Conservation (phyloP, 2,888 invertebrate genomes). For the Ochropleura leucogaster region DNA sequence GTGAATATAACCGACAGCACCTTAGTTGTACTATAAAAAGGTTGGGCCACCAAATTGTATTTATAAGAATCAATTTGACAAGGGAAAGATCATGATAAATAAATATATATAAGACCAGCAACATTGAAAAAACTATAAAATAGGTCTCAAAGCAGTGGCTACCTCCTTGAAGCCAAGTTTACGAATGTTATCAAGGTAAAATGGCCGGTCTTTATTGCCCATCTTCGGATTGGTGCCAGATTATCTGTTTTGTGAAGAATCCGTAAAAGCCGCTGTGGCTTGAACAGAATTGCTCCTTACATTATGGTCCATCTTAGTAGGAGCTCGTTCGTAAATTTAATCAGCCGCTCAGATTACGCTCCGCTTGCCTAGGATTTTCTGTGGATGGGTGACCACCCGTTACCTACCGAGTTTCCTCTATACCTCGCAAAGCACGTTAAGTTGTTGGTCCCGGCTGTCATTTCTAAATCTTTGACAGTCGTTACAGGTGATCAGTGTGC, state of each 20-base stretch:
- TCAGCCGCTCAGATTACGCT: too few species aligned
- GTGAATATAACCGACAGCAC: neutral
- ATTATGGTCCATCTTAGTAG: conserved; percentile 16
- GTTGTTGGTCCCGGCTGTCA: too few species aligned
- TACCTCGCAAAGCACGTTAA: too few species aligned
- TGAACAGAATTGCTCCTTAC: neutral
- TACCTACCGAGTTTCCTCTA: too few species aligned
- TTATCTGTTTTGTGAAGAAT: neutral
- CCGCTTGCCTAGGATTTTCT: too few species aligned
- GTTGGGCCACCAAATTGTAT: neutral
- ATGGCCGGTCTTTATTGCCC: neutral
- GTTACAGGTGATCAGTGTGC: too few species aligned
- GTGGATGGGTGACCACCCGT: too few species aligned
- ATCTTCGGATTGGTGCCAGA: conserved; percentile 8
- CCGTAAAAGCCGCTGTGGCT: neutral
- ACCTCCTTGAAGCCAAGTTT: neutral
- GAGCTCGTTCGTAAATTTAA: too few species aligned
- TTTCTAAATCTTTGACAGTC: too few species aligned
- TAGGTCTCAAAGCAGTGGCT: neutral
- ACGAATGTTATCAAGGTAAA: neutral
- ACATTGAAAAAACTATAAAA: neutral
- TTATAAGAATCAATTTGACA: neutral
- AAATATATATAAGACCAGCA: neutral
- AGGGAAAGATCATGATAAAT: neutral
- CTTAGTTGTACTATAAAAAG: neutral